A percentile compares a stretch with the other conserved stretches of the same genome.
These are phyloP conservation scores for Hydrolagus colliei DNA, from an alignment of 2,797 vertebrate genomes.

Conservation along the genomic window DNA sequence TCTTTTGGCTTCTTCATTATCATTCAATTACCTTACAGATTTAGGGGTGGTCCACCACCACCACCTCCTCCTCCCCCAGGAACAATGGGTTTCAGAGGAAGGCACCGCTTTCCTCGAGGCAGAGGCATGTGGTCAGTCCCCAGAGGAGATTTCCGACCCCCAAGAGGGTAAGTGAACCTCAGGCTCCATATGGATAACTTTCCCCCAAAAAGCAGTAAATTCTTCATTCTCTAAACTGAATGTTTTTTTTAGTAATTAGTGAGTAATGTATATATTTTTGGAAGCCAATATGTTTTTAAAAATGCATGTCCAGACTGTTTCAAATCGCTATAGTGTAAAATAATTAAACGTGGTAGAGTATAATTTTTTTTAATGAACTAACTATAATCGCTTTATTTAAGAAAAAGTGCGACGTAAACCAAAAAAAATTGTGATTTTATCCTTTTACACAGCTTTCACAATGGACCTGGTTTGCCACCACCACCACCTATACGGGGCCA, in stretches of 20 bases:
- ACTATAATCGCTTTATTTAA: neutral
- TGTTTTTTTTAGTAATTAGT: neutral
- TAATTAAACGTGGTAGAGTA: neutral
- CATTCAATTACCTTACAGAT: conserved; percentile 19
- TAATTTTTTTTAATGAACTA: neutral
- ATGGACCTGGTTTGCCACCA: conserved; percentile 64
- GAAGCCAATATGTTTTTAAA: neutral
- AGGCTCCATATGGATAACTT: neutral
- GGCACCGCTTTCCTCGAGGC: conserved; percentile 49
- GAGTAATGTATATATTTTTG: neutral
- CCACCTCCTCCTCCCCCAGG: conserved; percentile 52
- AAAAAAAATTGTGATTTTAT: conserved; percentile 70
- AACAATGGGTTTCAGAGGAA: conserved; percentile 58
- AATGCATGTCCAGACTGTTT: neutral
- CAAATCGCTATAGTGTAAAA: neutral
- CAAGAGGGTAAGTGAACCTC: conserved; percentile 57
- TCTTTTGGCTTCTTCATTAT: neutral
- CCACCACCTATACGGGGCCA: conserved; percentile 69
- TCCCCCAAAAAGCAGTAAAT: neutral
- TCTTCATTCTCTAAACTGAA: neutral
- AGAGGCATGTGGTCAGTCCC: conserved; percentile 50
- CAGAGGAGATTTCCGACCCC: conserved; percentile 50
- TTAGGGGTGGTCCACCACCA: conserved; percentile 34
- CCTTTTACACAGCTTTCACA: conserved; percentile 76
- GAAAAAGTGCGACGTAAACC: conserved; percentile 34